phyloP scores from a whole-genome alignment of 2,797 vertebrate genomes.

The Scyliorhinus canicula region DNA sequence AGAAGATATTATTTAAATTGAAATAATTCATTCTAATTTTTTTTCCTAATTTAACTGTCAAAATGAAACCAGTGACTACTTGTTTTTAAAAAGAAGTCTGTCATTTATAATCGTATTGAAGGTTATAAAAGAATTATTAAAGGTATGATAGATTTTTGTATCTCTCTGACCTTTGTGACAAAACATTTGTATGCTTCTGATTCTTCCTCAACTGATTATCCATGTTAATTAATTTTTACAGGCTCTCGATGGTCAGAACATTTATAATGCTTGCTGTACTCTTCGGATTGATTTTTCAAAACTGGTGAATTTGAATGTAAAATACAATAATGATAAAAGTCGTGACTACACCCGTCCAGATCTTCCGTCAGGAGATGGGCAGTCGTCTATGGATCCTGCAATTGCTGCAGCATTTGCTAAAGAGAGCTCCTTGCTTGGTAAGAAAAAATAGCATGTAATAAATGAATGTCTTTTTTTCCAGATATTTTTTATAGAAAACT shows the following conservation, averaged over 20 bases:
- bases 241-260: conserved; percentile 95
- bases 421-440: conserved; percentile 94
- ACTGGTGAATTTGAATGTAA: conserved; percentile 94
- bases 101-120: neutral
- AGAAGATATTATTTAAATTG: neutral
- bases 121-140: neutral
- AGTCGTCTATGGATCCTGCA: conserved; percentile 76
- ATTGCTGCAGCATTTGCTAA: conserved; percentile 86
- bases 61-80: neutral
- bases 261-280: conserved; percentile 97
- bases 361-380: conserved; percentile 89
- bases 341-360: conserved; percentile 94
- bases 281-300: conserved; percentile 97
- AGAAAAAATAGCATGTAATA: conserved; percentile 46
- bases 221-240: conserved; percentile 53
- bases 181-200: neutral
- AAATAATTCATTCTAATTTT: neutral
- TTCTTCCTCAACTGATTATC: conserved; percentile 41
- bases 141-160: neutral
- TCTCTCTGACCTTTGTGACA: neutral
- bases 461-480: neutral
- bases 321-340: conserved; percentile 98
- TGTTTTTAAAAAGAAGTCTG: neutral
- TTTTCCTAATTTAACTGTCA: neutral
- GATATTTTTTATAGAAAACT: neutral